phyloP scores from a whole-genome alignment of 1,140 invertebrate genomes.

The Liolophura sinensis region DNA sequence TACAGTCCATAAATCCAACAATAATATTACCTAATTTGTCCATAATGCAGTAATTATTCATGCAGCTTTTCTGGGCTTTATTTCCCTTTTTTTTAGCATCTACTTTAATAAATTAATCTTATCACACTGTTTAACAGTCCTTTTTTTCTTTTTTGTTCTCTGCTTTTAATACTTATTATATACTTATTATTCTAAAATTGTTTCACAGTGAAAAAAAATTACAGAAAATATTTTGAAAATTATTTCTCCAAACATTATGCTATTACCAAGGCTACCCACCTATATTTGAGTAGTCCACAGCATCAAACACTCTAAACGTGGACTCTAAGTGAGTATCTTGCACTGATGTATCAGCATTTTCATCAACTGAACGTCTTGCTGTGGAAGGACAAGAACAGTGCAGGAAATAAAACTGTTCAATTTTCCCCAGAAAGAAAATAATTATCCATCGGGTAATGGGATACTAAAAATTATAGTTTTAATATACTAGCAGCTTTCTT shows the following conservation, averaged over 20 bases:
- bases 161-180: background rate
- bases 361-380: slow-evolving; percentile 72
- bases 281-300: slow-evolving; percentile 90
- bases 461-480: background rate
- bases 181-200: background rate
- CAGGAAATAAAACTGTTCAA: background rate
- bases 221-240: slow-evolving; percentile 6
- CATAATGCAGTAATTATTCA: background rate
- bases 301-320: slow-evolving; percentile 93
- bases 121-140: background rate
- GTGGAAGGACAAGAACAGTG: slow-evolving; percentile 43
- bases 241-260: slow-evolving; percentile 1
- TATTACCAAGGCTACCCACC: slow-evolving; percentile 61
- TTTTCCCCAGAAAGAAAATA: background rate
- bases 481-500: background rate
- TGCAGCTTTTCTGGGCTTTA: background rate
- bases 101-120: background rate
- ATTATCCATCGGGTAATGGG: background rate
- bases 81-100: too few species aligned
- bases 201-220: background rate
- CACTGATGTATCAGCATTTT: slow-evolving; percentile 69
- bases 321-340: slow-evolving; percentile 71
- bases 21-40: background rate
- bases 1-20: too few species aligned
- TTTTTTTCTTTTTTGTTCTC: background rate